Evolutionary conservation across 1,140 invertebrate genomes (phyloP).

Genomic region (Ctenoplectra terminalis): DNA sequence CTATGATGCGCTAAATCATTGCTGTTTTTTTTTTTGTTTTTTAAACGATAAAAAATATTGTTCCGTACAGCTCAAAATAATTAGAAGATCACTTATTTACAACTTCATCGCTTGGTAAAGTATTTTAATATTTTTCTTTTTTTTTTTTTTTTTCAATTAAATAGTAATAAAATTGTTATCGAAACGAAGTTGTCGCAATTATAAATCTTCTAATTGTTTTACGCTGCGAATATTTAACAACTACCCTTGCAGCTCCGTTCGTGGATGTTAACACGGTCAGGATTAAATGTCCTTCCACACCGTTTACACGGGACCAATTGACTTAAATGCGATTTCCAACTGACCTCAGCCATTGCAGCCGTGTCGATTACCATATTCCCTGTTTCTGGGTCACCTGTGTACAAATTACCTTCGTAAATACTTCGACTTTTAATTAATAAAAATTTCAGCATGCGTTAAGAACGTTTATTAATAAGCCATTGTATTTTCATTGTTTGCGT

Average conservation of each 20-base stretch:
- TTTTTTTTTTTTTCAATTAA: no score
- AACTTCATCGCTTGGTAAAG: not conserved
- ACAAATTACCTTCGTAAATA: conserved; percentile 31
- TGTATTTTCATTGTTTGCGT: not conserved
- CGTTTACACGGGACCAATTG: conserved; percentile 86
- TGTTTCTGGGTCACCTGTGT: conserved; percentile 41
- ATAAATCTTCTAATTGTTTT: conserved; percentile 6
- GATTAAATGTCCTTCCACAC: conserved; percentile 88
- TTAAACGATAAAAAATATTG: not conserved
- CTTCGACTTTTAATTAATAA: not conserved
- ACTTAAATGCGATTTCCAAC: conserved; percentile 84
- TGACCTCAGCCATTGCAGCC: conserved; percentile 80
- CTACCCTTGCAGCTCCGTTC: conserved; percentile 85
- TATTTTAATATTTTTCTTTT: not conserved
- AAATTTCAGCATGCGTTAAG: no score
- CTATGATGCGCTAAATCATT: not conserved
- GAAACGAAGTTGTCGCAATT: not conserved
- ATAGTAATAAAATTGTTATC: not conserved
- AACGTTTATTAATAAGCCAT: not conserved
- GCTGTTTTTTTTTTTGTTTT: not conserved
- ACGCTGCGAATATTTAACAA: conserved; percentile 39
- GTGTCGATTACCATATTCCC: conserved; percentile 43
- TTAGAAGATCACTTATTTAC: not conserved
- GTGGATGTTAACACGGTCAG: conserved; percentile 87
- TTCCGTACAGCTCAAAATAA: not conserved